A percentile compares a stretch with the other conserved stretches of the same genome.
phyloP scores from a whole-genome alignment of 2,888 invertebrate species.

The Congeria kusceri region DNA sequence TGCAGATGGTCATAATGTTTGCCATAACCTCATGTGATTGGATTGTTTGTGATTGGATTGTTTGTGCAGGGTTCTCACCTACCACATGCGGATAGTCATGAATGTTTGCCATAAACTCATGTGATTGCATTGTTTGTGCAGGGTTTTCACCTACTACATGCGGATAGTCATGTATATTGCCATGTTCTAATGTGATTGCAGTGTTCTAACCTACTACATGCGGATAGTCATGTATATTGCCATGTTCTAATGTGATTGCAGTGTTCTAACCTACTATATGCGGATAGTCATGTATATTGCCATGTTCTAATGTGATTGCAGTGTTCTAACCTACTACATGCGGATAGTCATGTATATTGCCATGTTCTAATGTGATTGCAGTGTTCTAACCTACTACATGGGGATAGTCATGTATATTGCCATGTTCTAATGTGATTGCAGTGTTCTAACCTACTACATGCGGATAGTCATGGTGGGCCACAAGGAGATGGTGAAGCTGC shows the following conservation, averaged over 20 bases:
- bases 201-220: too few species aligned
- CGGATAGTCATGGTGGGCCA: slow-evolving; percentile 82
- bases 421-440: slow-evolving; percentile 73
- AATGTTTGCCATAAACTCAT: slow-evolving; percentile 65
- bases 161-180: too few species aligned
- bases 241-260: too few species aligned
- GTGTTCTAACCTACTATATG: too few species aligned
- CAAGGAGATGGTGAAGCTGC: slow-evolving; percentile 80
- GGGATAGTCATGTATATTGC: slow-evolving; percentile 81
- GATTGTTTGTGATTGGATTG: slow-evolving; percentile 72
- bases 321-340: too few species aligned
- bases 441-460: slow-evolving; percentile 83
- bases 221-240: too few species aligned
- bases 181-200: too few species aligned
- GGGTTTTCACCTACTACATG: slow-evolving; percentile 83
- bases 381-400: slow-evolving; percentile 83
- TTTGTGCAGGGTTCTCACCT: slow-evolving; percentile 80
- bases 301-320: too few species aligned
- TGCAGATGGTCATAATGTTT: slow-evolving; percentile 82
- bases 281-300: too few species aligned
- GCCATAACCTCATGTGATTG: too few species aligned
- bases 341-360: too few species aligned
- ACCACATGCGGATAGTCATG: slow-evolving; percentile 82
- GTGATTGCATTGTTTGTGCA: slow-evolving; percentile 75
- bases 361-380: too few species aligned